A percentile compares a stretch with the other conserved stretches of the same genome.
phyloP scores from a whole-genome alignment of 2,113 vertebrate genomes.

The Sylvilagus bachmani region DNA sequence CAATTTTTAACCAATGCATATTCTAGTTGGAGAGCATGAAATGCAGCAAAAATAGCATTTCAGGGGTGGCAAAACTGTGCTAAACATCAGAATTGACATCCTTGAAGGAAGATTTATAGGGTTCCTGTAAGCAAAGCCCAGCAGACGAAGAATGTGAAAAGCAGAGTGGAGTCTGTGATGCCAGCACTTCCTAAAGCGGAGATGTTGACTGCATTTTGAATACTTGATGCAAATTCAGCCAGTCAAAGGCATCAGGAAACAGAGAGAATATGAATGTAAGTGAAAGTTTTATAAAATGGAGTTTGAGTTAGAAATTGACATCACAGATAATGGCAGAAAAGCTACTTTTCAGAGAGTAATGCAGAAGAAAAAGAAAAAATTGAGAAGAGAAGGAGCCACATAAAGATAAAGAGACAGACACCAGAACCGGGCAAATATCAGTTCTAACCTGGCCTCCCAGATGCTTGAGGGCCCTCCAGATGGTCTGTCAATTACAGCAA shows the following conservation, averaged over 20 bases:
- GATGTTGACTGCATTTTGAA: background rate
- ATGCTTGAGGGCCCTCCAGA: background rate
- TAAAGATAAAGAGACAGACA: background rate
- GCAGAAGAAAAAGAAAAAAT: background rate
- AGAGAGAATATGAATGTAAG: background rate
- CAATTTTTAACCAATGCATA: background rate
- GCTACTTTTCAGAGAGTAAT: background rate
- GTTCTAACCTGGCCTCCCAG: background rate
- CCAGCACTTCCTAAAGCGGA: background rate
- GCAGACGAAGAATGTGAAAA: background rate
- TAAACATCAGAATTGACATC: background rate
- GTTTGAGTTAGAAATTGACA: background rate
- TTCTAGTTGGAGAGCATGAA: background rate
- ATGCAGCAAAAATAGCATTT: background rate
- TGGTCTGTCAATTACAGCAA: background rate
- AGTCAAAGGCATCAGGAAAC: background rate
- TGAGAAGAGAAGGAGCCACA: background rate
- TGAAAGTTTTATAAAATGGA: background rate
- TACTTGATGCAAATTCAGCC: background rate
- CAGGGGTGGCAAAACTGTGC: background rate
- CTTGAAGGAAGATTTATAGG: background rate
- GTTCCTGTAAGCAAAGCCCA: background rate
- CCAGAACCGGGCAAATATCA: background rate
- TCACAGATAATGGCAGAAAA: background rate
- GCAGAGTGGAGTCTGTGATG: background rate